Percentiles rank a stretch among this genome's conserved stretches.
These are phyloP conservation scores for Denticeps clupeoides DNA, from an alignment of 2,797 vertebrate genomes.

Conservation along the genomic window DNA sequence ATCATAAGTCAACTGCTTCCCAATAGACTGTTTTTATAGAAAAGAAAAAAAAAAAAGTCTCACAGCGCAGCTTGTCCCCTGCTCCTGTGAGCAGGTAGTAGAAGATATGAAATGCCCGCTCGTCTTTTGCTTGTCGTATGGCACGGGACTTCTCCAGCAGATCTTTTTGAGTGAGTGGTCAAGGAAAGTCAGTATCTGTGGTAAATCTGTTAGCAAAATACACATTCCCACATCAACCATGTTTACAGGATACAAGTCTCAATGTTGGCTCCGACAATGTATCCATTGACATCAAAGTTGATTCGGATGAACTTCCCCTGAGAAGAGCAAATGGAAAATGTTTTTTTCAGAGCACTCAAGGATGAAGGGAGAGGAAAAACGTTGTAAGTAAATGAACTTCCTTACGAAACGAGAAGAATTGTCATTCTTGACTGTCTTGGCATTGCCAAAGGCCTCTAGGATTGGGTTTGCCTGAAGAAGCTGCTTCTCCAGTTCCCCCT, in stretches of 20 bases:
- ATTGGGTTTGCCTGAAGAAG: constrained; percentile 96
- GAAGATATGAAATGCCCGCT: constrained; percentile 74
- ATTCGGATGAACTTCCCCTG: constrained; percentile 72
- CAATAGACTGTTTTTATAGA: too few relatives aligned
- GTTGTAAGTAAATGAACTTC: constrained; percentile 7
- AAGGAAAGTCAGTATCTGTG: not conserved
- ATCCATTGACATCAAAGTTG: constrained; percentile 82
- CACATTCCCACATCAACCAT: not conserved
- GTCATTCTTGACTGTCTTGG: constrained; percentile 96
- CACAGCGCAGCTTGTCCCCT: constrained; percentile 69
- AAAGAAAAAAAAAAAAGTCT: too few relatives aligned
- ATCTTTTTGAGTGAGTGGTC: constrained; percentile 48
- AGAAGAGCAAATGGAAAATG: constrained; percentile 7
- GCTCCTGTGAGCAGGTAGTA: constrained; percentile 73
- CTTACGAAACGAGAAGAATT: constrained; percentile 98
- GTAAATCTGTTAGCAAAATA: not conserved
- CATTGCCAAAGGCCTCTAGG: constrained; percentile 94
- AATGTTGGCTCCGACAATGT: constrained; percentile 96
- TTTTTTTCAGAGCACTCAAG: too few relatives aligned
- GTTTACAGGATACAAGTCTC: constrained; percentile 99
- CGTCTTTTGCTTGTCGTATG: constrained; percentile 76
- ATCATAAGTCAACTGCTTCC: too few relatives aligned
- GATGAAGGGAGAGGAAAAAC: not conserved
- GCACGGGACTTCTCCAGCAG: constrained; percentile 78
- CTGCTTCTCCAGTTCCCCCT: constrained; percentile 95